These are phyloP conservation scores for Aphelocoma californica DNA, from an alignment of 2,797 vertebrate species.

Conservation along the genomic window DNA sequence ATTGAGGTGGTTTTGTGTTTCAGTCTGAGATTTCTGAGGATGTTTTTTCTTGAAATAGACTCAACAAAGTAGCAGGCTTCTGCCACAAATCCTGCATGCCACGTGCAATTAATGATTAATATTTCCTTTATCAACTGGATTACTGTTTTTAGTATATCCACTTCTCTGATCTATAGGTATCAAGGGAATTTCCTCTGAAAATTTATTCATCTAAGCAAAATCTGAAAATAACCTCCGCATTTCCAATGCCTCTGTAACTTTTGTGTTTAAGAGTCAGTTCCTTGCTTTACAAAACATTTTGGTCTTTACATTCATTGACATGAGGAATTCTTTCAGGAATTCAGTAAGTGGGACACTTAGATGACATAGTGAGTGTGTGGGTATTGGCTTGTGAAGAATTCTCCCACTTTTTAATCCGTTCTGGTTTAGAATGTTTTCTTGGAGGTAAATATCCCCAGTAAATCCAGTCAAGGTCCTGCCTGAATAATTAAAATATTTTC, in stretches of 20 bases:
- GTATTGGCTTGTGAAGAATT: background rate
- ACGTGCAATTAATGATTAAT: background rate
- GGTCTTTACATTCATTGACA: background rate
- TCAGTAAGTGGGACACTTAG: background rate
- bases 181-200: background rate
- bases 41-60: background rate
- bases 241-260: background rate
- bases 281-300: background rate
- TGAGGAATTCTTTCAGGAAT: background rate
- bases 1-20: background rate
- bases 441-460: background rate
- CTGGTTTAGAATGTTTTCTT: background rate
- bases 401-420: background rate
- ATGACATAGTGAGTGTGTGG: background rate
- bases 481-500: background rate
- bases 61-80: background rate
- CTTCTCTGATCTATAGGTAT: background rate
- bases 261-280: background rate
- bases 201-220: background rate
- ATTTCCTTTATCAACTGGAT: background rate
- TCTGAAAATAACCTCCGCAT: background rate
- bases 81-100: background rate
- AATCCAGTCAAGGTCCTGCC: background rate
- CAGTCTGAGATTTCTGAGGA: background rate
- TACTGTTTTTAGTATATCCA: background rate